Base-by-base conservation (phyloP, 1,140 invertebrate species). In the Ceratosolen solmsi region DNA sequence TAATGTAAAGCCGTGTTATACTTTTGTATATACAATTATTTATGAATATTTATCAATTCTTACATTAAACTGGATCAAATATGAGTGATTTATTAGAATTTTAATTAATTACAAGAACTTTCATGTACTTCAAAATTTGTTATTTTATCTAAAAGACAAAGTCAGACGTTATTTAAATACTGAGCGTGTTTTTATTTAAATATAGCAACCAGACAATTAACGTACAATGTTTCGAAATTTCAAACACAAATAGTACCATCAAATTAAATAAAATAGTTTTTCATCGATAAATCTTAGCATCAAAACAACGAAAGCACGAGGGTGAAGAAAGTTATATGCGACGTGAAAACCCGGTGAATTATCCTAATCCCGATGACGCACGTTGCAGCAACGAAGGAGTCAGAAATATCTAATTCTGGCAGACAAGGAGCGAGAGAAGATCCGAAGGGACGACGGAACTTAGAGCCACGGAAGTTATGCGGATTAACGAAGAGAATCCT, bases 361-460 rank as follows among this genome's bases (percentile, higher is more conserved):
- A 86, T 77, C 81, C 84, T 84, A 87, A 86, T 85, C 82, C 80
- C 80, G 72, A 84, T 89, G 88, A 89, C 84, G 87, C 86, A 87
- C 84, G 83, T 85, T 65, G 77, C 68, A 84, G 76, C 76, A 71
- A 77, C 78, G 83, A 81, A 85, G 76, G 78, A 84, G 85, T 88
- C 83, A 75, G 86, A 89, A 87, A 88, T 87, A 87, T 86, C 85
- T 83, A 85, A 79, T 73, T 63, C 79, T 74, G 81, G 82, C 79
- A 71, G 82, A 82, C 41, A 79, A 74, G 68, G 71, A 82, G 83
- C 84, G 22, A 79, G 72, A 46, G 63, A 82, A 81, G 82, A 85
- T 81, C 80, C 75, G 83, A 85, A 86, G 80, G 82, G 72, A 81
- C 82, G 82, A 85, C 79, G 83, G 80, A 84, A 83, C 78, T 56